A percentile compares a stretch with the other conserved stretches of the same genome.
Evolutionary conservation across 2,113 vertebrate species (phyloP).

Genomic region (Corvus moneduloides): DNA sequence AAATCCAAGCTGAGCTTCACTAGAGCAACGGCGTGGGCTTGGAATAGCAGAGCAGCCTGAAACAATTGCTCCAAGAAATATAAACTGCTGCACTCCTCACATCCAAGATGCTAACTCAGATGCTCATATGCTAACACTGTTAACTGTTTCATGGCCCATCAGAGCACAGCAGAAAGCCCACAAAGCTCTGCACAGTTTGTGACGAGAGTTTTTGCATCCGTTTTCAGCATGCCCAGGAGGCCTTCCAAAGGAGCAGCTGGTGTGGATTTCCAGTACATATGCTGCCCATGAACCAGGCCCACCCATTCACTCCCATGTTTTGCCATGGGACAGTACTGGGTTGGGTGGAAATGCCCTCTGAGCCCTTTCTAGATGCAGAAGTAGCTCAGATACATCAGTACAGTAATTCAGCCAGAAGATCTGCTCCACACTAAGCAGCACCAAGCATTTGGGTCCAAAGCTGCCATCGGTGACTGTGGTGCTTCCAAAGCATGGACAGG

Average conservation of each 20-base stretch:
- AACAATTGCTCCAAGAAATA: slow-evolving; percentile 55
- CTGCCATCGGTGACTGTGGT: fast-evolving
- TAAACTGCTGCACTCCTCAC: slow-evolving; percentile 31
- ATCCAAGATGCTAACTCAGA: slow-evolving; percentile 38
- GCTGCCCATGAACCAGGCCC: neutral
- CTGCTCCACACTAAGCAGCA: neutral
- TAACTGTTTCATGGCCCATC: slow-evolving; percentile 31
- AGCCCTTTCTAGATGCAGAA: neutral
- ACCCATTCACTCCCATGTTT: neutral
- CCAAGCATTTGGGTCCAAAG: neutral
- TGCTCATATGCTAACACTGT: neutral
- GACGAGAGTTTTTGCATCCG: fast-evolving
- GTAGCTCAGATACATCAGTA: neutral
- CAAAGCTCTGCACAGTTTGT: neutral
- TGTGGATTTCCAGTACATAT: neutral
- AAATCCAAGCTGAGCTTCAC: slow-evolving; percentile 47
- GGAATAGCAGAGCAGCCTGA: slow-evolving; percentile 41
- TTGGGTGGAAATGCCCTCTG: neutral
- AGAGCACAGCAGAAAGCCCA: neutral
- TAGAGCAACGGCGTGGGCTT: slow-evolving; percentile 12
- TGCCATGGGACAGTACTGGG: neutral
- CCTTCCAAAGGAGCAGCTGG: neutral
- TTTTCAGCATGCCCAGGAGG: neutral
- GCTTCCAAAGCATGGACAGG: neutral
- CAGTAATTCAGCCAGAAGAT: neutral